These are phyloP conservation scores for Protodeltote pygarga DNA, from an alignment of 2,888 invertebrate species.

Conservation along the genomic window DNA sequence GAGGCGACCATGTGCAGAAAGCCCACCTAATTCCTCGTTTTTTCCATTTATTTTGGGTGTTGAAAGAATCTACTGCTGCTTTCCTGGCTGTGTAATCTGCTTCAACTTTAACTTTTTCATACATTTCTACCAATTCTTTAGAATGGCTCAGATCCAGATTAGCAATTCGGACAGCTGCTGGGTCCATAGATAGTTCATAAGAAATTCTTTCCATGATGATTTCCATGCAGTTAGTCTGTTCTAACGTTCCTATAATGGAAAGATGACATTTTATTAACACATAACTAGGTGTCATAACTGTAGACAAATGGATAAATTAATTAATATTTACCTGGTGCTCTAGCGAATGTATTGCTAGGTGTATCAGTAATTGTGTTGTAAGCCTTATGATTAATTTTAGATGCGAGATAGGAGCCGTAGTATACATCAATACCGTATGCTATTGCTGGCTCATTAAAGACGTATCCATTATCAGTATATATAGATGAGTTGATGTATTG, in stretches of 20 bases:
- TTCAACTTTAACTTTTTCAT: conserved; percentile 80
- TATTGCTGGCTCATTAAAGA: conserved; percentile 58
- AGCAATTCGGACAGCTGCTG: conserved; percentile 81
- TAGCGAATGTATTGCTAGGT: conserved; percentile 66
- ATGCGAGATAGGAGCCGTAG: conserved; percentile 62
- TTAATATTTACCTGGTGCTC: conserved; percentile 65
- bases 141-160: conserved; percentile 75
- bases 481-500: conserved; percentile 80
- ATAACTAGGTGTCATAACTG: no score
- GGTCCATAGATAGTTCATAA: conserved; percentile 82
- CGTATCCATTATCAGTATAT: conserved; percentile 81
- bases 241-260: conserved; percentile 81
- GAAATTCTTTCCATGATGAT: conserved; percentile 88
- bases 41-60: conserved; percentile 90
- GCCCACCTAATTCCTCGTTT: conserved; percentile 88
- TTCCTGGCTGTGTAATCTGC: conserved; percentile 83
- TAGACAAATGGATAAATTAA: no score
- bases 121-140: conserved; percentile 70
- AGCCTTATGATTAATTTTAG: conserved; percentile 58
- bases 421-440: conserved; percentile 40
- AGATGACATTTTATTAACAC: no score
- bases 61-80: conserved; percentile 82
- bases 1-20: conserved; percentile 87
- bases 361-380: conserved; percentile 64
- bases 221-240: conserved; percentile 65